Evolutionary conservation across 2,888 invertebrate species (phyloP), one percentile per base, ranked within the genome.

Genomic region (Pseudococcus longispinus): DNA sequence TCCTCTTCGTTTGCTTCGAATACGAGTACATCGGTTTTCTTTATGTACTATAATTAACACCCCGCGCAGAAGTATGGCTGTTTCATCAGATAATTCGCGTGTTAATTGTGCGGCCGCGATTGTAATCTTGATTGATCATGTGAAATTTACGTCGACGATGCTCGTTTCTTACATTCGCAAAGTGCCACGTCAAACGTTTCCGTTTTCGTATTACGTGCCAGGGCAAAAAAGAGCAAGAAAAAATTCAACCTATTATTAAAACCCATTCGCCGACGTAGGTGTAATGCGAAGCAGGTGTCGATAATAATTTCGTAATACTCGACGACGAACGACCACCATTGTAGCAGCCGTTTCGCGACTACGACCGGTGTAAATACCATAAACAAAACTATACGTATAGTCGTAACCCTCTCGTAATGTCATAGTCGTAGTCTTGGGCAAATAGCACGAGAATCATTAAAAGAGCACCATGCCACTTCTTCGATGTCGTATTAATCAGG

Each of bases 51-150:
- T 70, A 70, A 70, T 70, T 70, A 70, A 70, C 70, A 70, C 70
- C 29, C 70, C 70, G 60, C 29, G 70, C 29, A 29, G 70, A 70
- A 29, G 6, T 29, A 70, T 60, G 29, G 70, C 29, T 29, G 70
- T 70, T 70, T 70, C 70, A 70, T 70, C 70, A 29, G 70, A 70
- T 70, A 70, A 70, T 60, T 70, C 70, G 70, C 70, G 70, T 70
- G 70, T 8, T 70, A 70, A 70, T 70, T 70, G 70, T 29, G 18
- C 29, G 29, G 29, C 70, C 70, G 70, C 70, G 70, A 70, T 70
- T 29, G 29, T 70, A 70, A 70, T 70, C 70, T 70, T 70, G 70
- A 70, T 70, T 70, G 70, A 70, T 70, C 29, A 70, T 29, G 70
- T 18, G 70, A 70, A 70, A 70, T 29, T 70, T 70, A 23, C 70